Base-by-base conservation (phyloP, 2,797 vertebrate species). In the Prunella strophiata region DNA sequence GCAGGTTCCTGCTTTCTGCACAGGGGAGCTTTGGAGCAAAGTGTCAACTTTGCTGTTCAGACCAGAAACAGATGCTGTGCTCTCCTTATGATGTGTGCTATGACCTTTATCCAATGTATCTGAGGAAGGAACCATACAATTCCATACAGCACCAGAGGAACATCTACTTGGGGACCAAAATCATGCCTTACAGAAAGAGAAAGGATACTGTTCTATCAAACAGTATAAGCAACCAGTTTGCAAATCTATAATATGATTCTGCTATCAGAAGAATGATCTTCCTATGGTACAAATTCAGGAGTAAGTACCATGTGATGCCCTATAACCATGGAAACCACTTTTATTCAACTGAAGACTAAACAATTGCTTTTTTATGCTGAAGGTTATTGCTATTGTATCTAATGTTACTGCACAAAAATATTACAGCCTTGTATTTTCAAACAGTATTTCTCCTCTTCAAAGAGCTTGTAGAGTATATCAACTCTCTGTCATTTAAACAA, bases 401-500 rank as follows among this genome's bases (percentile, higher is more conserved):
- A 68, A 72, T n/a, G 7, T 42, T 93, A 88, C 40, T 48, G 85
- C 73, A 91, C 9, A 45, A 78, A 58, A 73, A 75, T 65, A 47
- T 72, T 65, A 84, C 5, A 57, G 13, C 51, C 58, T 45, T 68
- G 20, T 57, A 74, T 73, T 93, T 91, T 83, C 62, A 81, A 75
- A 62, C 1, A 68, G 38, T 36, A 38, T 92, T 94, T 91, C 21
- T 92, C 59, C 59, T 72, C 57, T 68, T 52, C 36, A 84, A 42
- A 4, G 59, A 73, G 55, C 5, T 66, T 52, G n/a, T 42, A 57
- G 13, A 71, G 22, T 70, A 5, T 47, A 90, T 76, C 36, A 54
- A 19, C 50, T 47, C 72, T 88, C 68, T 90, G 50, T 82, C 85
- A 79, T 70, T 96, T 90, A 94, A 94, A 94, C 22, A 79, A 91